Evolutionary conservation across 2,797 vertebrate genomes (phyloP).

Genomic region (Eulemur albifrons): DNA sequence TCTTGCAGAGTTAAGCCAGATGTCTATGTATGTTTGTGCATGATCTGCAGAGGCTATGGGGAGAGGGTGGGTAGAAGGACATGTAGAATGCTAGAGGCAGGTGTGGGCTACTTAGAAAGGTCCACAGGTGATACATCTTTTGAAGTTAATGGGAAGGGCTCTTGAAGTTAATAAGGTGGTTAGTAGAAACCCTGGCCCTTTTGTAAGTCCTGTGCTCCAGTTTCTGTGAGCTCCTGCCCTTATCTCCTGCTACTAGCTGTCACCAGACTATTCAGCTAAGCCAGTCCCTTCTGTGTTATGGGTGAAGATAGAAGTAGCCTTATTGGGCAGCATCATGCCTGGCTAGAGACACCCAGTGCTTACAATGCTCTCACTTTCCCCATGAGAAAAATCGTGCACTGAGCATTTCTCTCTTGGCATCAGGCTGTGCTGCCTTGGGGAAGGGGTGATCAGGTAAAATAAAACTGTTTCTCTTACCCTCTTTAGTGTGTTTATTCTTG

Average conservation of each 20-base stretch:
- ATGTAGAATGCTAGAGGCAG: not conserved
- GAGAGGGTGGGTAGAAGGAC: not conserved
- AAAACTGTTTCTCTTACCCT: not conserved
- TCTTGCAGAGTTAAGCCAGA: not conserved
- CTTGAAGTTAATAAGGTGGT: not conserved
- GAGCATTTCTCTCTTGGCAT: not conserved
- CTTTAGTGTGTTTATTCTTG: not conserved
- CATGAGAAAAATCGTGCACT: not conserved
- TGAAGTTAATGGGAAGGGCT: not conserved
- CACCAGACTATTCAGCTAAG: not conserved
- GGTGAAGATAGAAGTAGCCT: not conserved
- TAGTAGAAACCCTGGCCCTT: not conserved
- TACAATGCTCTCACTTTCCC: not conserved
- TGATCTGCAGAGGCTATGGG: not conserved
- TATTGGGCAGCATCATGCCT: too few species aligned
- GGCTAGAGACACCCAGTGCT: not conserved
- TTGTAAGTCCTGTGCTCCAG: not conserved
- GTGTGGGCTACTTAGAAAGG: too few species aligned
- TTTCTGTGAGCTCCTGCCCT: not conserved
- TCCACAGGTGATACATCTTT: not conserved
- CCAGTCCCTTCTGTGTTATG: not conserved
- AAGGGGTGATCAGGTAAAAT: not conserved
- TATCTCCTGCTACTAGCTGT: not conserved
- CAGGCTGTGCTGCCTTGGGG: not conserved
- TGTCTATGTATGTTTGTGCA: not conserved